Evolutionary conservation across 2,113 vertebrate species (phyloP), one percentile per base, ranked within the genome.

Genomic region (Xiphorhynchus elegans): DNA sequence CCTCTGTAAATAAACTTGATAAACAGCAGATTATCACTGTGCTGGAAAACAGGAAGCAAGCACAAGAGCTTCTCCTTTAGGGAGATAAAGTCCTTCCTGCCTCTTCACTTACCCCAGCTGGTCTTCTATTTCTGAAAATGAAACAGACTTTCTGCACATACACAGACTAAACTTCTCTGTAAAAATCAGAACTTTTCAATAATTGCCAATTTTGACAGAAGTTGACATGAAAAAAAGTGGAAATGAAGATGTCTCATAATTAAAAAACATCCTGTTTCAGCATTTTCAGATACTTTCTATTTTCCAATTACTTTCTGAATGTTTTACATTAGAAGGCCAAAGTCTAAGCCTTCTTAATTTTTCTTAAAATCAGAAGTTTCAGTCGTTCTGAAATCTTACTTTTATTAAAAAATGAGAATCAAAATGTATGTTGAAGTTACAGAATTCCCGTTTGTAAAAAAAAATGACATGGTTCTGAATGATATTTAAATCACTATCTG

Each of bases 81-180:
- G 11, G 37, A 83, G 37, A 76, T 33, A 23, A 95, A 93, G 70
- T 76, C 58, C 59, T 90, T 94, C 78, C 90, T 95, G 75, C 94
- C 66, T 90, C 82, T 91, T 37, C 75, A 83, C n/a, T 93, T 88
- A 37, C n/a, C 67, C 85, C 90, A 95, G 82, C 67, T 97, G 92
- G 75, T 80, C 55, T 80, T 92, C 92, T 97, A 66, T 96, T 96
- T 94, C 93, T 91, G 89, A 89, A 94, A 84, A 85, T 11, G 24
- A 89, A 91, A 39, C 66, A 72, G 67, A 31, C n/a, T 87, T 93
- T 89, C 42, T 87, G 35, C 33, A 75, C 29, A 66, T 9, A 39
- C 16, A 77, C 13, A 75, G 13, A 52, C 19, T n/a, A 24, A 88
- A 80, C 11, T 81, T 31, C 23, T 70, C 17, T 68, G 39, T 74